phyloP scores from a whole-genome alignment of 2,888 invertebrate species.

The Abrostola tripartita region DNA sequence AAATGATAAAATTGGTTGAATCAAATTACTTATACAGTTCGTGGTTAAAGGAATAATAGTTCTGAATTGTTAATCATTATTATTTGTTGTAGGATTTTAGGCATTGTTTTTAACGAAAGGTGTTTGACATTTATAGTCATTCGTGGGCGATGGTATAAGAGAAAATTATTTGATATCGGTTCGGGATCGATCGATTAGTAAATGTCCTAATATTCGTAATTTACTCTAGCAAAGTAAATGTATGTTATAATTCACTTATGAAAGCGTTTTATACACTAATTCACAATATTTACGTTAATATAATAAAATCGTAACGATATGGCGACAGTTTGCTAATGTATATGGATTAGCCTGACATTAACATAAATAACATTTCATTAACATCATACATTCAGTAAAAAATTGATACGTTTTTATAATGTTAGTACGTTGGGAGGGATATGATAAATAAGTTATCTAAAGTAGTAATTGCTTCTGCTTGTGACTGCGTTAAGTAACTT shows the following conservation, averaged over 20 bases:
- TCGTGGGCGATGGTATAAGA: conserved; percentile 36
- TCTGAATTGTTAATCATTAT: conserved; percentile 29
- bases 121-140: conserved; percentile 10
- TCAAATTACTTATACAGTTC: conserved; percentile 54
- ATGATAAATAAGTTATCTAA: no score
- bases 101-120: conserved; percentile 16
- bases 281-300: conserved; percentile 12
- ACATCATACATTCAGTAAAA: no score
- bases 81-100: conserved; percentile 28
- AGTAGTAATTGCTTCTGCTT: no score
- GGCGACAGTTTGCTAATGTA: conserved; percentile 38
- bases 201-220: conserved; percentile 15
- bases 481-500: no score
- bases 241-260: no score
- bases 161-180: conserved; percentile 3
- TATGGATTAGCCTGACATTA: conserved; percentile 34
- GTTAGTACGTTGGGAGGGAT: no score
- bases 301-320: conserved; percentile 21
- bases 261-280: background rate
- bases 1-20: conserved; percentile 64
- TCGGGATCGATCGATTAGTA: background rate
- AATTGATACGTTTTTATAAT: no score
- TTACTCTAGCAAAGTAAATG: background rate
- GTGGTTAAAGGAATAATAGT: conserved; percentile 39
- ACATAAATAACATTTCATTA: background rate